Base-by-base conservation (phyloP, 2,113 vertebrate species). In the Ornithorhynchus anatinus region DNA sequence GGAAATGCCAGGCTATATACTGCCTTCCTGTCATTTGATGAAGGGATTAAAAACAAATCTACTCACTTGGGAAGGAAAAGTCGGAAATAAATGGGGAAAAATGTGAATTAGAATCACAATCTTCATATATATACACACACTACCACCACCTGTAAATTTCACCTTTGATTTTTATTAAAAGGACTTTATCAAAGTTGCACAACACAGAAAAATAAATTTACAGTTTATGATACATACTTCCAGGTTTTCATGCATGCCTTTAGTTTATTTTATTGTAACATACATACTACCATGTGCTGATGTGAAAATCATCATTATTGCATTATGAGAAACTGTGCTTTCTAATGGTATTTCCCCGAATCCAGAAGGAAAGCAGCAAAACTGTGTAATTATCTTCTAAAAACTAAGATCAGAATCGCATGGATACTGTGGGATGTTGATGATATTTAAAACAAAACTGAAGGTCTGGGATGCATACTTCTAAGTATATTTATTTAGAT, bases 141-240 rank as follows among this genome's bases (percentile, higher is more conserved):
- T 40, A 81, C 11, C 25, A 48, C 3, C 37, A 14, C 33, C 50
- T 72, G 67, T 51, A 45, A 43, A 38, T 73, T 84, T 77, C n/a
- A 63, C 3, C 0, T 63, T 88, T 89, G 85, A 89, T 85, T 86
- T 33, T 72, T 81, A 76, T 72, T 81, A 79, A 84, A 86, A 82
- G 66, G 81, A 79, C 32, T 39, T 78, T 80, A 81, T 59, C 75
- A 87, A 88, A 87, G 76, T 79, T 84, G 69, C 77, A 86, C 77
- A 75, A 80, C 70, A 86, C 75, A 78, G 74, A 79, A 85, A 83
- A 89, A 84, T 75, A 87, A 66, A 72, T 75, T 42, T 73, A 66
- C 75, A 77, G 77, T 80, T 70, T 75, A 60, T 48, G 50, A 72
- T 20, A 79, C 51, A 8, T 22, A 38, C 45, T 86, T 59, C 66